These are phyloP conservation scores for Morelia viridis DNA, from an alignment of 2,797 vertebrate species.

Conservation along the genomic window DNA sequence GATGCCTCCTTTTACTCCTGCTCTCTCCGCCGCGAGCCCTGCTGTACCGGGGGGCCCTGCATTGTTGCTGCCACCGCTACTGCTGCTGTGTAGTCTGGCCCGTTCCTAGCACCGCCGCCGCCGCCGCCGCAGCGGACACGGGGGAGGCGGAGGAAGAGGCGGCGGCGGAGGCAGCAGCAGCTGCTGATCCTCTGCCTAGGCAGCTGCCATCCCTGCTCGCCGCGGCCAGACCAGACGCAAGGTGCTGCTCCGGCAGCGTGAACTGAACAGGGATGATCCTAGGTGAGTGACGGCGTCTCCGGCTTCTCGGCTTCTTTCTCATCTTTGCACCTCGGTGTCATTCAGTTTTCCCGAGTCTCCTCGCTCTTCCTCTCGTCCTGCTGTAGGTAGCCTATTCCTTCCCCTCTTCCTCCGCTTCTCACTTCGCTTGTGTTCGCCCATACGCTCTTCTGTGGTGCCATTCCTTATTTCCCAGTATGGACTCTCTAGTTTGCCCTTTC, in stretches of 20 bases:
- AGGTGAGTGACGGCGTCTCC: too few relatives aligned
- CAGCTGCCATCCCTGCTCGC: slow-evolving; percentile 26
- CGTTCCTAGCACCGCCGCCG: not conserved
- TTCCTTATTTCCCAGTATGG: too few relatives aligned
- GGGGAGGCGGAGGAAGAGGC: slow-evolving; percentile 19
- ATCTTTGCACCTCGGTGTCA: too few relatives aligned
- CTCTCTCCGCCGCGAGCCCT: not conserved
- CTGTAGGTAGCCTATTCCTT: too few relatives aligned
- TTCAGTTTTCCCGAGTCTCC: too few relatives aligned
- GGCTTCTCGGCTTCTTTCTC: too few relatives aligned
- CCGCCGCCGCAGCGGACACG: slow-evolving; percentile 4
- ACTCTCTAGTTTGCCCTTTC: too few relatives aligned
- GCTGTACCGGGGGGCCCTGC: not conserved
- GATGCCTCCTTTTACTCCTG: slow-evolving; percentile 9
- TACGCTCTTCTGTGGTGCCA: too few relatives aligned
- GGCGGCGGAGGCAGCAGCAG: not conserved
- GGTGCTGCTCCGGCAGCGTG: slow-evolving; percentile 34
- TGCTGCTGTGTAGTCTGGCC: not conserved
- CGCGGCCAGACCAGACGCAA: slow-evolving; percentile 19
- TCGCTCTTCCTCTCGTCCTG: too few relatives aligned
- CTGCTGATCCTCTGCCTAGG: slow-evolving; percentile 7
- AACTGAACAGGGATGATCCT: too few relatives aligned
- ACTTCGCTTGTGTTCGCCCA: too few relatives aligned
- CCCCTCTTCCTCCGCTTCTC: too few relatives aligned
- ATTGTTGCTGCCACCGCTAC: not conserved